Base-by-base conservation (phyloP, 1,140 invertebrate species). In the Lucilia sericata region DNA sequence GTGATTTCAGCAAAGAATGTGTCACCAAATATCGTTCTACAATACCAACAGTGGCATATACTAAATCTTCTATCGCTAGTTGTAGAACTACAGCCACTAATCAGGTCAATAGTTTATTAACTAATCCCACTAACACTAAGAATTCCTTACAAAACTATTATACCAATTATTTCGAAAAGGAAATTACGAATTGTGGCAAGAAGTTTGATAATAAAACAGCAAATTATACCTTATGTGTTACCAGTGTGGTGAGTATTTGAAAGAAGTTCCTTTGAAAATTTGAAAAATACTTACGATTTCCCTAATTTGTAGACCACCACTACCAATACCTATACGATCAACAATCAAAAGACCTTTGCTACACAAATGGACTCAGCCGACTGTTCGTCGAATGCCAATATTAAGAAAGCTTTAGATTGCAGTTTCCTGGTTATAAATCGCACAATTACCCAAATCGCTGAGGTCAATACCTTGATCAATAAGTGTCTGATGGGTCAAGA, bases 1-100 rank as follows among this genome's bases (percentile, higher is more conserved):
- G 78, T 51, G 76, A 81, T 17, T 25, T 70, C 0, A 74, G 25
- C 25, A 85, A 84, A 7, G 17, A 83, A 12, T 85, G 84, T 74
- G 55, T 82, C 0, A 60, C 49, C 14, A 82, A 85, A 76, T 84
- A 82, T 65, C 25, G 10, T 19, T 5, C 8, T 5, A 10, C 65
- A 13, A 5, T 84, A 10, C 76, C 80, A 0, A 74, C 47, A 10
- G 42, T 9, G 12, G 21, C 49, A 12, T 47, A 36, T 0, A 42
- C 80, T 13, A 83, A 84, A 42, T 47, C 65, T 0, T 55, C n/a
- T 13, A 42, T 83, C 25, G 19, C 49, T 13, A 82, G n/a, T 75
- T 85, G 84, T 80, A 30, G 51, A 9, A 30, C 5, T 12, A 21
- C 13, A 13, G 82, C 49, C 17, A 36, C 17, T 13, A 75, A 83